phyloP scores from a whole-genome alignment of 2,113 vertebrate species.

The Fulica atra region DNA sequence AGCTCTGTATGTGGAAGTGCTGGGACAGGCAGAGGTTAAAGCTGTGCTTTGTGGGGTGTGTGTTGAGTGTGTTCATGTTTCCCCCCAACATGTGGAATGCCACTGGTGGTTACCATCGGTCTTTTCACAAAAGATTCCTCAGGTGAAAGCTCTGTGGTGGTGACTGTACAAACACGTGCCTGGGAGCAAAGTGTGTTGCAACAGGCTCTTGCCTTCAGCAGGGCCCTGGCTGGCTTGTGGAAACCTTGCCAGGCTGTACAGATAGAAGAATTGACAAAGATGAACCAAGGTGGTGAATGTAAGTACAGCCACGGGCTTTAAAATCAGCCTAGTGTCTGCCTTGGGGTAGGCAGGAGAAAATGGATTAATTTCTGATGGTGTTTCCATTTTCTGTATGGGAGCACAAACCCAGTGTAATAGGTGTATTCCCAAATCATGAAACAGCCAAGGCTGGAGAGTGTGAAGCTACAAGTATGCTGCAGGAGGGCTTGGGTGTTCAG shows the following conservation, averaged over 20 bases:
- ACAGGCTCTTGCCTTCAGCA: not conserved
- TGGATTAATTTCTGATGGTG: not conserved
- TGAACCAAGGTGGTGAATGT: not conserved
- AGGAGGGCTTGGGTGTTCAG: not conserved
- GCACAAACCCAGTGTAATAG: not conserved
- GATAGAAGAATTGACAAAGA: not conserved
- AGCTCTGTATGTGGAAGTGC: not conserved
- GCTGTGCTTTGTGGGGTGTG: not conserved
- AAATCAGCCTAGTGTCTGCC: not conserved
- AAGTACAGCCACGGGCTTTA: not conserved
- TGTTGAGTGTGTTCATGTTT: not conserved
- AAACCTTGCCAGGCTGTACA: not conserved
- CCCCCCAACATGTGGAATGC: not conserved
- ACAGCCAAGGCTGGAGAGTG: not conserved
- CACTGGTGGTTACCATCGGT: not conserved
- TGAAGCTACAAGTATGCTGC: not conserved
- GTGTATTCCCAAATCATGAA: not conserved
- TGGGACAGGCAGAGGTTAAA: not conserved
- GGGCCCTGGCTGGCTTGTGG: not conserved
- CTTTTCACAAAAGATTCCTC: not conserved
- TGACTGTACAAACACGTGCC: not conserved
- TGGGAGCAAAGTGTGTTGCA: not conserved
- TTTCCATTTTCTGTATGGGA: not conserved
- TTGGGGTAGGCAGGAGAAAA: not conserved
- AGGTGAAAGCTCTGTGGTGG: not conserved